Percentiles rank a stretch among this genome's conserved stretches.
Conservation (phyloP, 2,113 vertebrate genomes). For the Pontoporia blainvillei region DNA sequence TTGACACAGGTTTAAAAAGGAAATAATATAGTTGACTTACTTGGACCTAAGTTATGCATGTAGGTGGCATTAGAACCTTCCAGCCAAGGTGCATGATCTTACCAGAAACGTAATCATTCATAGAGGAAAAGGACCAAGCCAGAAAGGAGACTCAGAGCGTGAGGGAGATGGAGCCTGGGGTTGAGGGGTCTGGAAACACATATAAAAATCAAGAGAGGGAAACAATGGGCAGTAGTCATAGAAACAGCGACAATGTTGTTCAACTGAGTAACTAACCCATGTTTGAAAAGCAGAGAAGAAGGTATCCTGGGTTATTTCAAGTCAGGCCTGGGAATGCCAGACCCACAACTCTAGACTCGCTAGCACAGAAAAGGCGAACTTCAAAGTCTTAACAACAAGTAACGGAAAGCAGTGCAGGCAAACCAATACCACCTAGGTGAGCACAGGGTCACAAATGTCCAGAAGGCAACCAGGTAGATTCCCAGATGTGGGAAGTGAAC, state of each 20-base stretch:
- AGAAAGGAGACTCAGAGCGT: neutral
- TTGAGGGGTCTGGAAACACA: neutral
- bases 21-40: neutral
- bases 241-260: neutral
- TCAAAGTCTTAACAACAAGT: neutral
- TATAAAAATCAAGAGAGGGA: neutral
- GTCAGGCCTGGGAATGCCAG: neutral
- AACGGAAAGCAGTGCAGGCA: neutral
- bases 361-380: neutral
- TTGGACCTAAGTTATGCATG: neutral
- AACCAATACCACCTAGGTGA: neutral
- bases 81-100: neutral
- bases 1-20: neutral
- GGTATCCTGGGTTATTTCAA: neutral
- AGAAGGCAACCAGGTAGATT: neutral
- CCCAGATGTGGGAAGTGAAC: neutral
- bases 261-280: neutral
- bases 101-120: neutral
- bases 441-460: neutral
- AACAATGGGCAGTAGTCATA: neutral
- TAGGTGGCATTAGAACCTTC: neutral
- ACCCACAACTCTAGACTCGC: neutral
- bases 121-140: neutral
- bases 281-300: neutral
- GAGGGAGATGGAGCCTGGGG: neutral